Base-by-base conservation (phyloP, 2,113 vertebrate species). In the Gambusia affinis region DNA sequence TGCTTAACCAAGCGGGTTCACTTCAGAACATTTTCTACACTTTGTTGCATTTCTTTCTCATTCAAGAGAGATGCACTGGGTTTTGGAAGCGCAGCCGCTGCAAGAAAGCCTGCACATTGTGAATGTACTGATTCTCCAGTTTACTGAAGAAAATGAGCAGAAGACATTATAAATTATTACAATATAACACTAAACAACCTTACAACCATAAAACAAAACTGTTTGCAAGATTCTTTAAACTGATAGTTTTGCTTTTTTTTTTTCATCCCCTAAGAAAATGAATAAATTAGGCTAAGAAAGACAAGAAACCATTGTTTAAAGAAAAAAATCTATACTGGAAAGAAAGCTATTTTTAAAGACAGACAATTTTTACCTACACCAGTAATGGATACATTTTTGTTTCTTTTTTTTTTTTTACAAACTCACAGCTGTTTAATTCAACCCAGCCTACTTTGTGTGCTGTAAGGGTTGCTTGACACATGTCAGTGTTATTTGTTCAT, bases 351-450 rank as follows among this genome's bases (percentile, higher is more conserved):
- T 91, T 91, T 88, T 57, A 51, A 75, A 64, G 28, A 72, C n/a
- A 22, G 6, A 68, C 69, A 75, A 72, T 87, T 84, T 85, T 78
- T 84, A 81, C 78, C 64, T 57, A 11, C 84, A 74, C 62, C 86
- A 72, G 75, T 70, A 17, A 35, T 80, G 22, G 22, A n/a, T n/a
- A 7, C 3, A 3, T 74, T 35, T 81, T 75, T 33, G 33, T 35
- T 39, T 42, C 12, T 70, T 60, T 39, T 47, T 80, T 80, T 80
- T 82, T 85, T 69, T 80, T 74, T 67, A 84, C 60, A 72, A 73
- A 77, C 29, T 47, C 22, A 31, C 72, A 39, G 37, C 27, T 69
- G 60, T 79, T 77, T 0, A 61, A 76, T 35, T 78, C 37, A 68
- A n/a, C 60, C 4, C 60, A 24, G 47, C 77, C 67, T 67, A 29